A percentile compares a stretch with the other conserved stretches of the same genome.
These are phyloP conservation scores for Gymnobelideus leadbeateri DNA, from an alignment of 2,113 vertebrate species.

Conservation along the genomic window DNA sequence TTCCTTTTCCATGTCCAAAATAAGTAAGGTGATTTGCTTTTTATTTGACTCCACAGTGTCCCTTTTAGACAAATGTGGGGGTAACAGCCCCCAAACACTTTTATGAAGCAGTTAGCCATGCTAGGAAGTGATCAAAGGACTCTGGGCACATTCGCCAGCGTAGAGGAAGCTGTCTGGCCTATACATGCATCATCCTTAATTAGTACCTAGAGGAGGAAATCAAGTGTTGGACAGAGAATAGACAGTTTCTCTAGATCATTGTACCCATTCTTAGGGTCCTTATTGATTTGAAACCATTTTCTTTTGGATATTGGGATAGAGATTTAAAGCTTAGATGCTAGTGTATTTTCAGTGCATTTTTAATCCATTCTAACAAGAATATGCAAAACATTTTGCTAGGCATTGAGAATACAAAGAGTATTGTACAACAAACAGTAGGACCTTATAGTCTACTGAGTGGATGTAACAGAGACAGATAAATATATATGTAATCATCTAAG, in stretches of 20 bases:
- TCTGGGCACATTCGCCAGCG: constrained; percentile 15
- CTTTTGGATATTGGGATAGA: constrained; percentile 42
- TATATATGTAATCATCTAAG: not conserved
- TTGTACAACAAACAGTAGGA: not conserved
- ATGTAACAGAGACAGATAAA: not conserved
- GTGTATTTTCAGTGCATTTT: not conserved
- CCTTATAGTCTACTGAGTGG: not conserved
- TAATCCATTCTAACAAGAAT: not conserved
- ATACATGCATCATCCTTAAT: not conserved
- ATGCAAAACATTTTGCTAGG: not conserved
- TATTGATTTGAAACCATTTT: constrained; percentile 27
- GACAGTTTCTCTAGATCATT: constrained; percentile 26
- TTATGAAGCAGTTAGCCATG: constrained; percentile 48
- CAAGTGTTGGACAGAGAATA: not conserved
- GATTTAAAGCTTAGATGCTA: constrained; percentile 25
- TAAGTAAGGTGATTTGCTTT: not conserved
- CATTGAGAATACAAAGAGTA: not conserved
- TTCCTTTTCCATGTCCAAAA: constrained; percentile 27
- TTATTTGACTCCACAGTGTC: not conserved
- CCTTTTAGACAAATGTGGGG: constrained; percentile 14
- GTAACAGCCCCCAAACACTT: constrained; percentile 23
- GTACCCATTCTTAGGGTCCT: not conserved
- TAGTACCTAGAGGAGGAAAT: not conserved
- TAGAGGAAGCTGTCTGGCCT: constrained; percentile 28
- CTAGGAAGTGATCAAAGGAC: constrained; percentile 52